Percentiles rank a stretch among this genome's conserved stretches.
Conservation (phyloP, 2,888 invertebrate species). For the Salticus scenicus region DNA sequence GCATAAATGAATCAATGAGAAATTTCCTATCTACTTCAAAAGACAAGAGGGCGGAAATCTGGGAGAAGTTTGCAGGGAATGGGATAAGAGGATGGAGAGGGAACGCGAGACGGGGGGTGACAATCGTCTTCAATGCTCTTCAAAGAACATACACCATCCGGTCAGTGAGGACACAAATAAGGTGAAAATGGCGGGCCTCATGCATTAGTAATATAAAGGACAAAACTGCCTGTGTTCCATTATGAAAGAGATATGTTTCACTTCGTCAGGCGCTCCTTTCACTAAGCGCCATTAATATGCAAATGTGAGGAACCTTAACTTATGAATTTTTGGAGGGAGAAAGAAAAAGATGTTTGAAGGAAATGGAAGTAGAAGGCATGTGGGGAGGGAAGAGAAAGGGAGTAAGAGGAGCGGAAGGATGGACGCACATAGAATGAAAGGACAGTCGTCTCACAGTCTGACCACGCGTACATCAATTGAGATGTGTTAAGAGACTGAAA, state of each 20-base stretch:
- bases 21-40: slow-evolving; percentile 27
- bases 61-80: not conserved
- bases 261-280: slow-evolving; percentile 54
- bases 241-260: slow-evolving; percentile 67
- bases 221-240: slow-evolving; percentile 36
- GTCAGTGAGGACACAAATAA: slow-evolving; percentile 68
- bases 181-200: slow-evolving; percentile 68
- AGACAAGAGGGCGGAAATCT: slow-evolving; percentile 23
- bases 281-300: slow-evolving; percentile 64
- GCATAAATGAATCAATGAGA: slow-evolving; percentile 48
- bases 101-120: not conserved
- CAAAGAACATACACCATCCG: slow-evolving; percentile 50
- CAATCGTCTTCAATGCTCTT: slow-evolving; percentile 16
- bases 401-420: slow-evolving; percentile 19
- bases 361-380: not conserved
- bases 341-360: not conserved
- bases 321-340: slow-evolving; percentile 41
- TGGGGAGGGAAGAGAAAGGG: not conserved
- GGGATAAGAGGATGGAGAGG: not conserved
- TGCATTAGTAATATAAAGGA: slow-evolving; percentile 65
- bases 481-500: slow-evolving; percentile 36
- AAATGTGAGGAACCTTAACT: slow-evolving; percentile 51
- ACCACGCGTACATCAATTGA: slow-evolving; percentile 63
- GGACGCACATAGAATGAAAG: slow-evolving; percentile 50
- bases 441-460: slow-evolving; percentile 64